These are phyloP conservation scores for Parazoanthus darwini DNA, from an alignment of 92 coral and sea anemone species.

Conservation along the genomic window DNA sequence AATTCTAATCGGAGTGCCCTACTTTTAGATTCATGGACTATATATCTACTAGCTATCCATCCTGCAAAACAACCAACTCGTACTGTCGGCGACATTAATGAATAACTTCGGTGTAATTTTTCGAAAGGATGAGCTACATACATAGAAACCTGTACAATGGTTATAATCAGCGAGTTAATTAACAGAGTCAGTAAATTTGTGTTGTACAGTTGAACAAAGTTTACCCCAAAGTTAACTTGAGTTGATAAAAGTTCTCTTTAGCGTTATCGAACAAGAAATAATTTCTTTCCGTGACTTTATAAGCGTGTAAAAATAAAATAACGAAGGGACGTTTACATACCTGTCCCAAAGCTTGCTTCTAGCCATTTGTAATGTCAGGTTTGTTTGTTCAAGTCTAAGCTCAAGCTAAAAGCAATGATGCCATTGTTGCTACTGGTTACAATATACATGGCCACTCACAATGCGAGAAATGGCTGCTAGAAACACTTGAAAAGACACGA, in stretches of 20 bases:
- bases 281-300: background rate
- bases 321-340: conserved; percentile 16
- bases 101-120: background rate
- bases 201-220: background rate
- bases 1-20: too few species aligned
- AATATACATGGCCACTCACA: background rate
- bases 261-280: background rate
- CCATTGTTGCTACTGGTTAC: conserved; percentile 35
- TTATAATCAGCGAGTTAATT: background rate
- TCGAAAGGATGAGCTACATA: background rate
- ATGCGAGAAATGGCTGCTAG: background rate
- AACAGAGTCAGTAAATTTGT: background rate
- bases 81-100: background rate
- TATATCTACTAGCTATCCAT: too few species aligned
- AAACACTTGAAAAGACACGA: conserved; percentile 1
- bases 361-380: conserved; percentile 13
- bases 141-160: background rate
- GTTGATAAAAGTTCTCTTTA: background rate
- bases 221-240: background rate
- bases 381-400: conserved; percentile 11
- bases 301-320: background rate
- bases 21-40: too few species aligned
- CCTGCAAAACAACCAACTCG: background rate
- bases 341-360: background rate
- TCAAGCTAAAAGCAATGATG: background rate